Evolutionary conservation across 2,888 invertebrate genomes (phyloP).

Genomic region (Cephalotes varians): DNA sequence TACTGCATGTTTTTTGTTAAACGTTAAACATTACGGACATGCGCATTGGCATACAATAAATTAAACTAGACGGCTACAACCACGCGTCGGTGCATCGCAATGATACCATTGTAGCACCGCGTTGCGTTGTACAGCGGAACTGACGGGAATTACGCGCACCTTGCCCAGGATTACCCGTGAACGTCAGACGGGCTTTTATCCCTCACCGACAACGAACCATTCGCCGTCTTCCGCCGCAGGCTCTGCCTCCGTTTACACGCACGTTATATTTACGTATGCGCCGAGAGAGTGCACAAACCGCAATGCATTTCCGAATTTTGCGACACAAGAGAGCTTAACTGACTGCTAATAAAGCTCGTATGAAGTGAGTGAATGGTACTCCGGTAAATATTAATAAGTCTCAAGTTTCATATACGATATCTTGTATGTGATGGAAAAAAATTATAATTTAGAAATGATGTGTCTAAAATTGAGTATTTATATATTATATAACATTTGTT

Average conservation of each 20-base stretch:
- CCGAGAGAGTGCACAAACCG: constrained; percentile 60
- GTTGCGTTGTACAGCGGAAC: constrained; percentile 65
- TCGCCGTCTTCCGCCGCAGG: constrained; percentile 17
- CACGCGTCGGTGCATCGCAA: constrained; percentile 43
- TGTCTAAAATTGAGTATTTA: not conserved
- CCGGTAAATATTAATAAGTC: not conserved
- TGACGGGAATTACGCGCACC: constrained; percentile 71
- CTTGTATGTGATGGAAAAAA: not conserved
- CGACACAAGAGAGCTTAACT: not conserved
- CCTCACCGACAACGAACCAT: constrained; percentile 18
- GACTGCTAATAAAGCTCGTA: not conserved
- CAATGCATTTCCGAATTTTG: constrained; percentile 59
- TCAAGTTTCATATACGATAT: not conserved
- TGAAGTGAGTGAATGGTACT: constrained; percentile 8
- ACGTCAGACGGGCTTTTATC: constrained; percentile 53
- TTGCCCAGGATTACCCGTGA: constrained; percentile 69
- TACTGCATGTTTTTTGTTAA: constrained; percentile 38
- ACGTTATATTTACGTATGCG: constrained; percentile 62
- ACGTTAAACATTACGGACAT: constrained; percentile 14
- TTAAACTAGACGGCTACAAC: constrained; percentile 69
- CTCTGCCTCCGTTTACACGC: constrained; percentile 47
- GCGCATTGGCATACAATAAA: constrained; percentile 63
- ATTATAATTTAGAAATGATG: not conserved
- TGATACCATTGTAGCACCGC: constrained; percentile 41
- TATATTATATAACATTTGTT: not conserved